A percentile compares a stretch with the other conserved stretches of the same genome.
Evolutionary conservation across 2,113 vertebrate genomes (phyloP).

Genomic region (Neoarius graeffei): DNA sequence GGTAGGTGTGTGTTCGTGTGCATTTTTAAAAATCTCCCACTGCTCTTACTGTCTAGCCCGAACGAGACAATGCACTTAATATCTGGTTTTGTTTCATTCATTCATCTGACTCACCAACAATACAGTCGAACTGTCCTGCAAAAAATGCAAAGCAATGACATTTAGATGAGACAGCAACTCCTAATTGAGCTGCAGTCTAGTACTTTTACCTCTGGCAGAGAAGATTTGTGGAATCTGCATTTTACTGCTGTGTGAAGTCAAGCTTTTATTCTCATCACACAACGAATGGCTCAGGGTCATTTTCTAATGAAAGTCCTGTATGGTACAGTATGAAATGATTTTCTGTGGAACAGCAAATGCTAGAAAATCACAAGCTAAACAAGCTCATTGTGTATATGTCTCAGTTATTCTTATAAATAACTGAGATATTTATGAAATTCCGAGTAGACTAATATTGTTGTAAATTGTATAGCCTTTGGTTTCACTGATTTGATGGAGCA

Average conservation of each 20-base stretch:
- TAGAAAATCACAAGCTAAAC: neutral
- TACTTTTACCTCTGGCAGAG: neutral
- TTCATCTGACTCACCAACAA: neutral
- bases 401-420: neutral
- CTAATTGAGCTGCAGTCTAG: neutral
- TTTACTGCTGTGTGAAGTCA: neutral
- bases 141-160: slow-evolving; percentile 26
- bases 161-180: slow-evolving; percentile 45
- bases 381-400: neutral
- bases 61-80: slow-evolving; percentile 12
- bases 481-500: neutral
- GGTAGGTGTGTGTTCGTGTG: neutral
- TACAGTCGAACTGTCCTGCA: slow-evolving; percentile 20
- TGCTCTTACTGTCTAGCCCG: neutral
- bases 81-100: neutral
- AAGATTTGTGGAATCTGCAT: neutral
- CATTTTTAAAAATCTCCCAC: neutral
- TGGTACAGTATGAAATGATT: neutral
- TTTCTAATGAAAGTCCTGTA: neutral
- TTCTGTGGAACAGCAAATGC: neutral
- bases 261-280: neutral
- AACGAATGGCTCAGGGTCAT: neutral
- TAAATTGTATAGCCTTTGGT: neutral
- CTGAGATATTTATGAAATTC: neutral
- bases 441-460: neutral